These are phyloP conservation scores for Drosophila pseudoananassae DNA, from an alignment of 1,140 invertebrate genomes.

Conservation along the genomic window DNA sequence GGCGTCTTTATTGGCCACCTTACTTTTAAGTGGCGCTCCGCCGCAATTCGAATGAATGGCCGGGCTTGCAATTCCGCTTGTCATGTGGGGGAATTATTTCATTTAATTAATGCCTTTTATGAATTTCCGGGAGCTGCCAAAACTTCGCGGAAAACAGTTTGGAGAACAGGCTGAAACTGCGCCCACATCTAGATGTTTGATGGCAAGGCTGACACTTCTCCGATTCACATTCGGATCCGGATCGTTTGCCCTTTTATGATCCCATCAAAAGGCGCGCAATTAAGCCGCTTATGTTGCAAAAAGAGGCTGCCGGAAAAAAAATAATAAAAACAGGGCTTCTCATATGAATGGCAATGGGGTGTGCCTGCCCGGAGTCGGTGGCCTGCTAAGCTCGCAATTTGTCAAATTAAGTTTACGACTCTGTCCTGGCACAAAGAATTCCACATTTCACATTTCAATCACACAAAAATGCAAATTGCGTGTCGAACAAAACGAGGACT, in stretches of 20 bases:
- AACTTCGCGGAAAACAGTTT: neutral
- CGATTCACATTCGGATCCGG: slow-evolving; percentile 39
- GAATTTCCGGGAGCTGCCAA: slow-evolving; percentile 7
- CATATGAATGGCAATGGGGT: slow-evolving; percentile 26
- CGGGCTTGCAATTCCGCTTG: slow-evolving; percentile 44
- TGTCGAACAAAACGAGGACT: slow-evolving; percentile 50
- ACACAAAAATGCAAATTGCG: slow-evolving; percentile 59
- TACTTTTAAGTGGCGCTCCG: neutral
- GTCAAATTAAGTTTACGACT: slow-evolving; percentile 74
- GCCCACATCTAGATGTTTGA: slow-evolving; percentile 24
- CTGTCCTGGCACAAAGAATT: slow-evolving; percentile 43
- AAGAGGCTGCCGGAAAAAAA: slow-evolving; percentile 6
- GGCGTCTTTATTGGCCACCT: slow-evolving; percentile 6
- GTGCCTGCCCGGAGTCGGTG: neutral
- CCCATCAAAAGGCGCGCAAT: slow-evolving; percentile 71
- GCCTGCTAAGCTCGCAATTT: slow-evolving; percentile 63
- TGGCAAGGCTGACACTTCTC: slow-evolving; percentile 25
- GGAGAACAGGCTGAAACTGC: slow-evolving; percentile 10
- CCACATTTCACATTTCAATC: slow-evolving; percentile 62
- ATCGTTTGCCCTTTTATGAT: slow-evolving; percentile 51
- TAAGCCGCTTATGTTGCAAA: slow-evolving; percentile 64
- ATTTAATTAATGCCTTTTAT: slow-evolving; percentile 65
- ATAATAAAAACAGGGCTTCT: slow-evolving; percentile 21
- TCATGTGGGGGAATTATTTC: slow-evolving; percentile 32
- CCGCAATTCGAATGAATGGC: slow-evolving; percentile 35